phyloP scores from a whole-genome alignment of 2,797 vertebrate genomes.

The Xenentodon cancila region DNA sequence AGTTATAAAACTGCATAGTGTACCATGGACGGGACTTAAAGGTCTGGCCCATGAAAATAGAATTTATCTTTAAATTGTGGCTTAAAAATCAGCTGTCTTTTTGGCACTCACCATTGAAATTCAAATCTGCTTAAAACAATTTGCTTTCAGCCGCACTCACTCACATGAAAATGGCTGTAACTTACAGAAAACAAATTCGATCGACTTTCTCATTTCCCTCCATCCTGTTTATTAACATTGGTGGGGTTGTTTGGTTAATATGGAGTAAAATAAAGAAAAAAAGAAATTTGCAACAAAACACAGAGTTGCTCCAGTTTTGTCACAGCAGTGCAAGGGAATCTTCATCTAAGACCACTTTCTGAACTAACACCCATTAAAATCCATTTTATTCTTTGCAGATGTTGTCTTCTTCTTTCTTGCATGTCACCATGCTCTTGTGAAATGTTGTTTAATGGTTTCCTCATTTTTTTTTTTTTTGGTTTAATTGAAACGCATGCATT shows the following conservation, averaged over 20 bases:
- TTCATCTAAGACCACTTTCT: slow-evolving; percentile 67
- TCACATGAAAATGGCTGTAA: slow-evolving; percentile 55
- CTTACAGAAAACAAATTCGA: slow-evolving; percentile 61
- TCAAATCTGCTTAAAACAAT: slow-evolving; percentile 17
- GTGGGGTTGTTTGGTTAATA: slow-evolving; percentile 35
- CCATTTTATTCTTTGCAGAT: slow-evolving; percentile 76
- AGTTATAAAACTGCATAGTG: slow-evolving; percentile 31
- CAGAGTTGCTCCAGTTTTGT: slow-evolving; percentile 49
- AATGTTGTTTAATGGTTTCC: slow-evolving; percentile 61
- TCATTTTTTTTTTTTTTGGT: slow-evolving; percentile 63
- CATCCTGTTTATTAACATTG: slow-evolving; percentile 14
- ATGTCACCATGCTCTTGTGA: slow-evolving; percentile 76
- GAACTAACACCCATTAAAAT: slow-evolving; percentile 83
- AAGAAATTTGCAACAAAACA: slow-evolving; percentile 28
- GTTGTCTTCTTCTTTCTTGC: slow-evolving; percentile 71
- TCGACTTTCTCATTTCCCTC: slow-evolving; percentile 46
- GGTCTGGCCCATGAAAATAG: slow-evolving; percentile 18
- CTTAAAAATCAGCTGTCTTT: slow-evolving; percentile 26
- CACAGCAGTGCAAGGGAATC: slow-evolving; percentile 70
- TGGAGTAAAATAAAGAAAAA: slow-evolving; percentile 18
- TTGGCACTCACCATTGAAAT: slow-evolving; percentile 23
- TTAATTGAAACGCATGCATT: slow-evolving; percentile 76
- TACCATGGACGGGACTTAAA: slow-evolving; percentile 16
- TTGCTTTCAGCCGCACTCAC: slow-evolving; percentile 28
- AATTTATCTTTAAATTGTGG: slow-evolving; percentile 23